Conservation (phyloP, 1,140 invertebrate species). For the Chrysoperla carnea region DNA sequence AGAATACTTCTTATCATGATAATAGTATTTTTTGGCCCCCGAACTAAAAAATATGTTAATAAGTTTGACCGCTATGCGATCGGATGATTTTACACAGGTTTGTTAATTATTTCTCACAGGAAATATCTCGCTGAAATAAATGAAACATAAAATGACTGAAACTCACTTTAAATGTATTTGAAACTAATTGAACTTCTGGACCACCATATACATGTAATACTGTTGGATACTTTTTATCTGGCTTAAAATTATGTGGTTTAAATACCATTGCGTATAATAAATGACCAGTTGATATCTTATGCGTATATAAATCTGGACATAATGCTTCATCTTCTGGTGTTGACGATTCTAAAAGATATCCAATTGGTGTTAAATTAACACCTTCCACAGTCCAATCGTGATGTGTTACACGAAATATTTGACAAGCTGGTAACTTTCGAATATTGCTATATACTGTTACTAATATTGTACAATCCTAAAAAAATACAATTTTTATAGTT, state of each 20-base stretch:
- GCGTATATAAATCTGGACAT: constrained; percentile 55
- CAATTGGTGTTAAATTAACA: constrained; percentile 42
- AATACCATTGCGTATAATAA: constrained; percentile 84
- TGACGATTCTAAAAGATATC: constrained; percentile 45
- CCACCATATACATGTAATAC: constrained; percentile 95
- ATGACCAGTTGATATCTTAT: constrained; percentile 51
- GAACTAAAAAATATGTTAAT: no score
- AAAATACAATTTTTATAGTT: constrained; percentile 1
- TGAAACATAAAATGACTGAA: neutral
- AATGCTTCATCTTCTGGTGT: constrained; percentile 36
- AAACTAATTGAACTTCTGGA: constrained; percentile 92
- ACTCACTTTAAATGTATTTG: constrained; percentile 81
- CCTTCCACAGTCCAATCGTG: constrained; percentile 42
- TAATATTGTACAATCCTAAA: constrained; percentile 63
- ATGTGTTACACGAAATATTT: constrained; percentile 57
- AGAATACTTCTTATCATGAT: no score
- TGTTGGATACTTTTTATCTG: constrained; percentile 74
- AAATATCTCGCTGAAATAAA: no score
- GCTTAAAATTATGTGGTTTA: constrained; percentile 61
- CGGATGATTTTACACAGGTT: no score
- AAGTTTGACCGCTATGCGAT: no score
- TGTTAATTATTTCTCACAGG: no score
- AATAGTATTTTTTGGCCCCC: no score
- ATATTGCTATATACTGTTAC: constrained; percentile 83
- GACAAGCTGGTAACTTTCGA: constrained; percentile 58